Base-by-base conservation (phyloP, 2,113 vertebrate species). In the Lepus europaeus region DNA sequence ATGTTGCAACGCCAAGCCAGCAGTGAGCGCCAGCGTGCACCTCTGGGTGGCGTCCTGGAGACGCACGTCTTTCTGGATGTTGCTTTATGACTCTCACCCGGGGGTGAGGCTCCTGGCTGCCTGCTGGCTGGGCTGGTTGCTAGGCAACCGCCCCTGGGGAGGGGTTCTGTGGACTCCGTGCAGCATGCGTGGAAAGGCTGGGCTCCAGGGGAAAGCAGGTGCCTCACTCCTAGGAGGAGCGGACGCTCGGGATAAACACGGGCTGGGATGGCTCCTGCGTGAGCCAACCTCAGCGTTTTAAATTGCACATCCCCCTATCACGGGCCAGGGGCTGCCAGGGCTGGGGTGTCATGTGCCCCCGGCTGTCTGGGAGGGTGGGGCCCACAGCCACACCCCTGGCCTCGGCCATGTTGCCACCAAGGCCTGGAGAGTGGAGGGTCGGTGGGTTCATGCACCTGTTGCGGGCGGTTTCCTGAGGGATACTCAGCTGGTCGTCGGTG, bases 121-220 rank as follows among this genome's bases (percentile, higher is more conserved):
- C 9, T 63, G 96, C 98, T 98, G 98, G 98, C 98, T 98, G 98
- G 97, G 98, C 97, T 98, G 96, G 98, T 98, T 98, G 99, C 98
- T 98, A 98, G 97, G 98, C 97, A 98, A 98, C 98, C 36, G 36
- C 19, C 96, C 95, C 87, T 97, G 97, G 97, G 89, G 86, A 69
- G 90, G 95, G 89, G 96, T 94, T 97, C 87, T 59, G 79, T 85
- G 69, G 95, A 94, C 91, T 93, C 36, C 8, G 36, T 95, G 96
- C 78, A 29, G 45, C 56, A 51, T 49, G 93, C 83, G 36, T 87
- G 74, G 31, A 56, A 88, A 88, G 88, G 93, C 81, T 68, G 1
- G 83, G 90, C 81, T 97, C 14, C 3, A 66, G 84, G 94, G 88
- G 66, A 91, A 88, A 82, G 88, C 59, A 17, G 90, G 73, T 25